These are phyloP conservation scores for Ramphastos sulfuratus DNA, from an alignment of 2,113 vertebrate species.

Conservation along the genomic window DNA sequence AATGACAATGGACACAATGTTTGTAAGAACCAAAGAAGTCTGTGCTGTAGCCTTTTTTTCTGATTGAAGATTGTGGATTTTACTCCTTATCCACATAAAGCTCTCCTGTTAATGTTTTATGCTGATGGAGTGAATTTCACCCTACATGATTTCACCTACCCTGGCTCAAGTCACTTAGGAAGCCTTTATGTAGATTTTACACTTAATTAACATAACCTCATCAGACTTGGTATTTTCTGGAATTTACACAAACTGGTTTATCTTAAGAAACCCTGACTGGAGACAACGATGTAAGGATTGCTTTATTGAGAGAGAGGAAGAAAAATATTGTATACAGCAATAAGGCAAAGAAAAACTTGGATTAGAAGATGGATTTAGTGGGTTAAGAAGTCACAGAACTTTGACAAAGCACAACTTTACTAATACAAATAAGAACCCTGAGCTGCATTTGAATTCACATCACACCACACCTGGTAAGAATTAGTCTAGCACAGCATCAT, in stretches of 20 bases:
- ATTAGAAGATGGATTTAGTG: conserved; percentile 70
- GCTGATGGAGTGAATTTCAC: conserved; percentile 59
- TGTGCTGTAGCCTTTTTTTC: neutral
- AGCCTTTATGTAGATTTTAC: conserved; percentile 63
- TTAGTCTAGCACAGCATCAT: conserved; percentile 85
- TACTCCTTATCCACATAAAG: conserved; percentile 6
- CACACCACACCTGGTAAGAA: conserved; percentile 87
- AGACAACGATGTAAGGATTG: neutral
- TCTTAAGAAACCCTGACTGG: neutral
- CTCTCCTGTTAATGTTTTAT: conserved; percentile 50
- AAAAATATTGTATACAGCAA: conserved; percentile 48
- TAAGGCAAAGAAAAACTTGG: conserved; percentile 46
- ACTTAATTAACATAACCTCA: conserved; percentile 50
- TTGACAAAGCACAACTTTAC: conserved; percentile 78
- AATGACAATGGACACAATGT: neutral
- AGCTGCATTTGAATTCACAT: conserved; percentile 82
- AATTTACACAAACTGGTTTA: conserved; percentile 28
- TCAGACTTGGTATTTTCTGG: conserved; percentile 27
- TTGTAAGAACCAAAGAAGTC: neutral
- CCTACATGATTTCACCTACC: conserved; percentile 46
- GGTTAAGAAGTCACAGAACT: conserved; percentile 70
- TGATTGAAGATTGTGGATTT: conserved; percentile 18
- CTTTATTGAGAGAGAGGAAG: conserved; percentile 22
- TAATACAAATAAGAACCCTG: conserved; percentile 78
- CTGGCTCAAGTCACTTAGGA: conserved; percentile 61